Evolutionary conservation across 2,888 invertebrate genomes (phyloP).

Genomic region (Herminia tarsipennalis): DNA sequence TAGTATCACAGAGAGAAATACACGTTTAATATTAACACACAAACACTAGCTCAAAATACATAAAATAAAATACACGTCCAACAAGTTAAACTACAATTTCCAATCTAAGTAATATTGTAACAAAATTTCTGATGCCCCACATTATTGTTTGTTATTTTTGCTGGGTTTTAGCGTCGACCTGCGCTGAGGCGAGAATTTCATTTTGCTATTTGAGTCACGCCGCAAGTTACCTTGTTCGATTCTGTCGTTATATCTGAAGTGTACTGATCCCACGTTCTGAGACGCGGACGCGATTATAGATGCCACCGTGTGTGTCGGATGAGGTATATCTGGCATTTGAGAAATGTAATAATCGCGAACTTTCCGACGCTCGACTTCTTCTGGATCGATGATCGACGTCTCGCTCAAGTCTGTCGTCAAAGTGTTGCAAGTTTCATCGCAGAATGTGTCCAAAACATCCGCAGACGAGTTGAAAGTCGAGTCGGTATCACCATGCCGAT

Average conservation of each 20-base stretch:
- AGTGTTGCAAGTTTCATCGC: slow-evolving; percentile 22
- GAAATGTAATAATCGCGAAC: slow-evolving; percentile 53
- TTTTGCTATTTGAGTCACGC: slow-evolving; percentile 23
- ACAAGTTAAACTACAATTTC: no score
- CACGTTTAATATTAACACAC: no score
- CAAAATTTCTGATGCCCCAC: background rate
- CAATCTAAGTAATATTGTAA: slow-evolving; percentile 1
- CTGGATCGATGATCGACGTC: slow-evolving; percentile 16
- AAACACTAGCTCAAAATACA: no score
- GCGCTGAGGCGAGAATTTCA: slow-evolving; percentile 54
- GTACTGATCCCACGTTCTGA: slow-evolving; percentile 47
- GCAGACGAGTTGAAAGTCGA: slow-evolving; percentile 17
- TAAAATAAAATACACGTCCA: no score
- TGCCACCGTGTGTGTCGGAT: slow-evolving; percentile 56
- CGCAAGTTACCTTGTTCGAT: slow-evolving; percentile 48
- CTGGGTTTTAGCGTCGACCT: slow-evolving; percentile 58
- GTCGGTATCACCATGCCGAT: slow-evolving; percentile 37
- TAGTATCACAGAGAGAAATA: background rate
- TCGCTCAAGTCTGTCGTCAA: slow-evolving; percentile 35
- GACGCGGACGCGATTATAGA: slow-evolving; percentile 61
- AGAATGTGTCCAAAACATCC: slow-evolving; percentile 2
- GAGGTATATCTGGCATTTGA: slow-evolving; percentile 63
- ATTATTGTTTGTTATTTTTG: slow-evolving; percentile 21
- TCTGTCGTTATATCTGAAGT: slow-evolving; percentile 55
- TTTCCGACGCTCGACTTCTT: slow-evolving; percentile 43